Conservation (phyloP, 2,888 invertebrate species). For the Drosophila pseudotakahashii region DNA sequence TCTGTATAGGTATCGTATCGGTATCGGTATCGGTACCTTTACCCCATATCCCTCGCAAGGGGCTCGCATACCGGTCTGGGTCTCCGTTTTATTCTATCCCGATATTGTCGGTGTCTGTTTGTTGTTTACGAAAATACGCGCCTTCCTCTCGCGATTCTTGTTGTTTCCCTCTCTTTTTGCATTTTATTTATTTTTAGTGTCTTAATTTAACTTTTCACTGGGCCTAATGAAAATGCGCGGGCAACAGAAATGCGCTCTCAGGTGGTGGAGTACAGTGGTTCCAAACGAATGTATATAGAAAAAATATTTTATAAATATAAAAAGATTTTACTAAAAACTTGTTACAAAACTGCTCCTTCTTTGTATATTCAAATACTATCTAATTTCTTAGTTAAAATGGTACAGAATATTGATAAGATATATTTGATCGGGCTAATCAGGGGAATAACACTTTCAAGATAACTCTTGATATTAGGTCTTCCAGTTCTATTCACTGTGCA, state of each 20-base stretch:
- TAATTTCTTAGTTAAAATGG: no score
- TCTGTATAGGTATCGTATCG: conserved; percentile 15
- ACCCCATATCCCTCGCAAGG: conserved; percentile 22
- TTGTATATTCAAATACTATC: no score
- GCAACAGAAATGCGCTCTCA: conserved; percentile 15
- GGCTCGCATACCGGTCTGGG: conserved; percentile 49
- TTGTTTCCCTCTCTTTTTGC: conserved; percentile 12
- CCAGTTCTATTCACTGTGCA: conserved; percentile 7
- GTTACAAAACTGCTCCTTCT: no score
- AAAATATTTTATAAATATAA: no score
- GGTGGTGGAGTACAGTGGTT: conserved; percentile 1
- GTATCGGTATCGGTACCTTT: conserved; percentile 36
- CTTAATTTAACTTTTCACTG: conserved; percentile 34
- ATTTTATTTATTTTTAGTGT: conserved; percentile 35
- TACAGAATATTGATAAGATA: no score
- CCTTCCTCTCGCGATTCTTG: conserved; percentile 41
- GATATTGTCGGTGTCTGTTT: conserved; percentile 51
- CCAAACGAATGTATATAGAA: no score
- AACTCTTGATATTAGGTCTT: not conserved
- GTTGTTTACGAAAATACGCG: conserved; percentile 67
- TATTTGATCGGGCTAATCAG: no score
- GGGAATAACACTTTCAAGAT: no score
- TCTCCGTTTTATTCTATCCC: conserved; percentile 27
- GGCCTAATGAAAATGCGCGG: conserved; percentile 57
- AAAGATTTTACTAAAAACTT: no score